Evolutionary conservation across 2,113 vertebrate genomes (phyloP), one percentile per base, ranked within the genome.

Genomic region (Leucosticte australis): DNA sequence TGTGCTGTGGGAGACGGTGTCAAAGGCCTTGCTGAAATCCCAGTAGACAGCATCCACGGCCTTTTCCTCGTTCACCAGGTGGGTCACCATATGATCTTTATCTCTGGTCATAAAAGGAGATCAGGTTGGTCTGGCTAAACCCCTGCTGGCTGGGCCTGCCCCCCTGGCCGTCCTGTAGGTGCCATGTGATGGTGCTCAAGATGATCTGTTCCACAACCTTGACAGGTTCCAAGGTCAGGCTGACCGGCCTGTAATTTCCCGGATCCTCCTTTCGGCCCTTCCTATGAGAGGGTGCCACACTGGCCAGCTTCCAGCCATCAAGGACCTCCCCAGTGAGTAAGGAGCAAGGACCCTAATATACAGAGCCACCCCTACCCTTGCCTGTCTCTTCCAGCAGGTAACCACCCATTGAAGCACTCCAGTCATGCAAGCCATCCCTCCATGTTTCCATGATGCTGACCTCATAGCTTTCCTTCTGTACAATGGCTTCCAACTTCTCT

Each of bases 121-220:
- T 33, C 23, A 41, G 6, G 10, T 63, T 42, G 10, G 17, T 52
- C 30, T n/a, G 18, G 13, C 37, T n/a, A 52, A 63, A 41, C 8
- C 23, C 23, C 14, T n/a, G 30, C 23, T n/a, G 46, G 37, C 30
- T 77, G 28, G 22, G 13, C 20, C 35, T 52, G 22, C 13, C 41
- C 10, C 8, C 7, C 8, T 20, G 6, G 28, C 21, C 1, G 0
- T 63, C 23, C 37, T 63, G 46, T n/a, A n/a, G 35, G 37, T n/a
- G 8, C 23, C 8, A 3, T 21, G 30, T 41, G 35, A 50, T 52
- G 12, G 18, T 9, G 9, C 31, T 52, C 18, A 42, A 27, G 19
- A 27, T 78, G 47, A n/a, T 22, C 47, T 52, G 7, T 16, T 53
- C 75, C 31, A 23, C 23, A 19, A 30, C 9, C 39, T 53, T 64